Evolutionary conservation across 2,888 invertebrate species (phyloP), one percentile per base, ranked within the genome.

Genomic region (Trypoxylon attenuatum): DNA sequence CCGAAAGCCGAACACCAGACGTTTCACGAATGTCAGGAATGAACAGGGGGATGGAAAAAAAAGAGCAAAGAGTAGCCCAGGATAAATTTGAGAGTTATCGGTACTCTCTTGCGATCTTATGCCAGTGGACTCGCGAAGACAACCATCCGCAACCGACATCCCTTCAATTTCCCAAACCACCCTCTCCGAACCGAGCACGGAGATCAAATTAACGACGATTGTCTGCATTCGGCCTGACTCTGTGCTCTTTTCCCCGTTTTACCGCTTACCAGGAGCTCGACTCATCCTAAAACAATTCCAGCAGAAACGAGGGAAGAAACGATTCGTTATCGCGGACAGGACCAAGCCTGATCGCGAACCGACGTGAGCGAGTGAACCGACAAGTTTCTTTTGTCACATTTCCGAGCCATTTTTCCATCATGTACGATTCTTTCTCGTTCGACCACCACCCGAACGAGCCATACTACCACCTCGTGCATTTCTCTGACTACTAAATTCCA

Each of bases 31-130:
- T 23, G n/a, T 60, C 33, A 16, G 39, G 23, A 19, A 16, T 18
- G 42, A 49, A 25, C 18, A 45, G 52, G 62, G 59, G 56, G 45
- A 27, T 15, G 53, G 62, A 65, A 73, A 61, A n/a, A 62, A 69
- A 63, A 61, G 66, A 72, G 73, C 55, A 66, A 73, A 71, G 70
- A 71, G 74, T 71, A 72, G 53, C 39, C n/a, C 43, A 3, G 27
- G 41, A 5, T 1, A 38, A 54, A 49, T 10, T 21, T 29, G 15
- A 23, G 19, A 25, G 46, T 22, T 33, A 47, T 27, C 29, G 19
- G 4, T 47, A 21, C 10, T 19, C 8, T 29, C 16, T 27, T 47
- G 2, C 27, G 13, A 33, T 29, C 38, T 56, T 38, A 6, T 6
- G 22, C 23, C 25, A 43, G 42, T 47, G 13, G 19, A 47, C 13